phyloP scores from a whole-genome alignment of 35 echinoderm and acorn worm species.

The Apostichopus parvimensis region DNA sequence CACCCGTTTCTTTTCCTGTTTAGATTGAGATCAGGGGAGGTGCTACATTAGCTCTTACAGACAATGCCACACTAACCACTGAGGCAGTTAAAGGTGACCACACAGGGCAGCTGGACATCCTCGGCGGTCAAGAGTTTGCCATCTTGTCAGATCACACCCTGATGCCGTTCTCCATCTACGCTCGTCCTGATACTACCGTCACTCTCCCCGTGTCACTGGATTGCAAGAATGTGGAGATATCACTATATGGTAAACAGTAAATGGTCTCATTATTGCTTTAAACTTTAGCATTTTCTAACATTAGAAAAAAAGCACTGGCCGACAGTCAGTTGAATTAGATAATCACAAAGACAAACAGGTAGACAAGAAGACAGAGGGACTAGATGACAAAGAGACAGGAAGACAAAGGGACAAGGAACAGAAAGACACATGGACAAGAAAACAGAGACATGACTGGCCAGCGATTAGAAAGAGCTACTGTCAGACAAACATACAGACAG shows the following conservation, averaged over 20 bases:
- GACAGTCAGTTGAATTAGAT: too few relatives aligned
- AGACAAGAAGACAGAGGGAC: too few relatives aligned
- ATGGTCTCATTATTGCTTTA: too few relatives aligned
- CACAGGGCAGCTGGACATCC: conserved; percentile 66
- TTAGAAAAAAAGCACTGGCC: too few relatives aligned
- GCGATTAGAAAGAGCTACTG: too few relatives aligned
- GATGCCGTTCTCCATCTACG: conserved; percentile 71
- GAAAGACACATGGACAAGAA: background rate
- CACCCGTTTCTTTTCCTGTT: background rate
- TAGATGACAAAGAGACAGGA: background rate
- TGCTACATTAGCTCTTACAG: conserved; percentile 60
- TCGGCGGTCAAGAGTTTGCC: conserved; percentile 55
- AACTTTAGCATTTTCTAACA: too few relatives aligned
- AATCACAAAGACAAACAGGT: too few relatives aligned
- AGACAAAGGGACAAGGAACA: too few relatives aligned
- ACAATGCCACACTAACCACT: background rate
- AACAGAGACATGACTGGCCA: background rate
- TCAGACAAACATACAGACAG: too few relatives aligned
- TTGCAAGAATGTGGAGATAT: conserved; percentile 82
- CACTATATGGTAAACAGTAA: conserved; percentile 62
- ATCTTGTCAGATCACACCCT: conserved; percentile 43
- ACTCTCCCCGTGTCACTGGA: conserved; percentile 70
- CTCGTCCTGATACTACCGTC: conserved; percentile 29
- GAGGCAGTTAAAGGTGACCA: conserved; percentile 69
- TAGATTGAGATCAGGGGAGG: conserved; percentile 68